These are phyloP conservation scores for Chlamydotis undulata DNA, from an alignment of 2,113 vertebrate species.

Conservation along the genomic window DNA sequence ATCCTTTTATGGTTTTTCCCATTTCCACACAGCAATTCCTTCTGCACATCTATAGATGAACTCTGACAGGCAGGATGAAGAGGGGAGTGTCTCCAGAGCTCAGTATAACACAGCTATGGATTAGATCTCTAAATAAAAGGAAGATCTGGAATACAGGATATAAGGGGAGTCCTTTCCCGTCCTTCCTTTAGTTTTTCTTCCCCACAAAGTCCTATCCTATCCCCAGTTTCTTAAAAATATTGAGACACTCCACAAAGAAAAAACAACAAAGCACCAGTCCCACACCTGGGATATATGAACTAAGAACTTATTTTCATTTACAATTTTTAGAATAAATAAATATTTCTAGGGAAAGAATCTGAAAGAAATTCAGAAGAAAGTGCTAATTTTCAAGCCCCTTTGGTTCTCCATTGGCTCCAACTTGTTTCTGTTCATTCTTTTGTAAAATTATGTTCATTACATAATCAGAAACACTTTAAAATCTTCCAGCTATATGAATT, in stretches of 20 bases:
- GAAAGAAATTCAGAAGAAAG: background rate
- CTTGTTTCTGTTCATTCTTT: background rate
- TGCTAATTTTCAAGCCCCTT: background rate
- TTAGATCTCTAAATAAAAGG: background rate
- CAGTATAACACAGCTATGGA: background rate
- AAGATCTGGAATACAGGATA: background rate
- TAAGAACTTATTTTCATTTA: background rate
- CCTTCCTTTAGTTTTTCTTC: accelerated
- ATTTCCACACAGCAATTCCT: background rate
- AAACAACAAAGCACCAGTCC: background rate
- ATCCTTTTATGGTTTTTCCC: background rate
- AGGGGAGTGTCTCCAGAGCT: background rate
- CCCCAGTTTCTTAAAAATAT: background rate
- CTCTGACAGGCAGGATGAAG: background rate
- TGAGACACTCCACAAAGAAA: background rate
- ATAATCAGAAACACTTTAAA: background rate
- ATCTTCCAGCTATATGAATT: background rate
- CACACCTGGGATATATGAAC: background rate
- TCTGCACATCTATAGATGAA: background rate
- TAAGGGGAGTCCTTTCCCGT: background rate
- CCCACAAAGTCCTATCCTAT: background rate
- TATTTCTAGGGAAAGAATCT: background rate
- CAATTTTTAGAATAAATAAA: background rate
- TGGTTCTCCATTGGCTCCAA: background rate
- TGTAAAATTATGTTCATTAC: background rate